A percentile compares a stretch with the other conserved stretches of the same genome.
phyloP scores from a whole-genome alignment of 1,140 invertebrate species.

The Tetraneura akinire region DNA sequence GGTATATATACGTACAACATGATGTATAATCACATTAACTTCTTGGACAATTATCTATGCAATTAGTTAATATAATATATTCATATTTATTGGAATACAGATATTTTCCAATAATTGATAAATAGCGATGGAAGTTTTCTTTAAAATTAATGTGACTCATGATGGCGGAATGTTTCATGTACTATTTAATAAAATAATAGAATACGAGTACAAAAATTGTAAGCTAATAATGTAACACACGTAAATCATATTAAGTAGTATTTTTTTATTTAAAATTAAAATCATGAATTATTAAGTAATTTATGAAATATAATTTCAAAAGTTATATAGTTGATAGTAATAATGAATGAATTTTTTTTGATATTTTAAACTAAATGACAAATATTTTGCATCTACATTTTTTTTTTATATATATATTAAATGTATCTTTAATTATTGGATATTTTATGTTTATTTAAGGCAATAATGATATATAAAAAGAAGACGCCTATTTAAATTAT shows the following conservation, averaged over 20 bases:
- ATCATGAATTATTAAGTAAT: no score
- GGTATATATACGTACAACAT: background rate
- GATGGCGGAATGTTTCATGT: background rate
- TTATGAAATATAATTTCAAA: no score
- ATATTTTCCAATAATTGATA: background rate
- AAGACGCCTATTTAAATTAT: slow-evolving; percentile 18
- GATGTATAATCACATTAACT: background rate
- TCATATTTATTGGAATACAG: background rate
- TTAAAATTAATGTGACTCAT: background rate
- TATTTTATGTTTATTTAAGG: background rate
- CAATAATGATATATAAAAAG: background rate
- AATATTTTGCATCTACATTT: background rate
- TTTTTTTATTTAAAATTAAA: no score
- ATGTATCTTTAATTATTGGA: background rate
- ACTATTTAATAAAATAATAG: background rate
- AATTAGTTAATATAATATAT: background rate
- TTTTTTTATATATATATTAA: background rate
- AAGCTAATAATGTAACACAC: background rate
- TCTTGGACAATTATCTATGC: no score
- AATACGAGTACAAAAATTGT: background rate
- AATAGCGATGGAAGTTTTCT: background rate
- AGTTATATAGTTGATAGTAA: no score
- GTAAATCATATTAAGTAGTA: no score
- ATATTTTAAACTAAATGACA: background rate
- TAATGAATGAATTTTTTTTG: background rate